A percentile compares a stretch with the other conserved stretches of the same genome.
Evolutionary conservation across 2,888 invertebrate species (phyloP).

Genomic region (Mamestra brassicae): DNA sequence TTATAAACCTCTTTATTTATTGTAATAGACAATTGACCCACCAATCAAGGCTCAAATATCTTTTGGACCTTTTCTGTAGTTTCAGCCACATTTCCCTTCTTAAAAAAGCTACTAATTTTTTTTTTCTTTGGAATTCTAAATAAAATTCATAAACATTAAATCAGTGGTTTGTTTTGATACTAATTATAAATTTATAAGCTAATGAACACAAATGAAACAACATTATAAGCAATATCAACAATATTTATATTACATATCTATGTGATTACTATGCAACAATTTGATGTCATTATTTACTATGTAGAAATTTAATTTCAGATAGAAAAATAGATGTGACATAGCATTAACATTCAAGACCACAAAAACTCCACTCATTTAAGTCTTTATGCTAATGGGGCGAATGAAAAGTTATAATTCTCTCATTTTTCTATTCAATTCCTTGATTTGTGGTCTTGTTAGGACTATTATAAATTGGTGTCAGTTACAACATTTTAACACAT

Average conservation of each 20-base stretch:
- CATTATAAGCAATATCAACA: constrained; percentile 89
- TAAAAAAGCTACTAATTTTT: not conserved
- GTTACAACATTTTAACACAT: constrained; percentile 58
- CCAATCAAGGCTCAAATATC: not conserved
- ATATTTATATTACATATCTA: constrained; percentile 87
- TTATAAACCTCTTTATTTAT: not conserved
- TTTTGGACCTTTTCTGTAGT: not conserved
- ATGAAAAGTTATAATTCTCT: constrained; percentile 53
- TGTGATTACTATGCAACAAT: constrained; percentile 83
- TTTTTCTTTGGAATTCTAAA: not conserved
- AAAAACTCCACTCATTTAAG: constrained; percentile 61
- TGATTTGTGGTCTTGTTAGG: constrained; percentile 79
- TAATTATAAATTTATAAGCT: not conserved
- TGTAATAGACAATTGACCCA: not conserved
- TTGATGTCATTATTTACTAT: constrained; percentile 74
- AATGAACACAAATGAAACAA: constrained; percentile 79
- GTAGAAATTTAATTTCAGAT: constrained; percentile 81
- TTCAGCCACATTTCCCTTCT: not conserved
- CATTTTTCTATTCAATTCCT: constrained; percentile 62
- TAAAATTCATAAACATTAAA: constrained; percentile 6
- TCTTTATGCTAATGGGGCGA: constrained; percentile 61
- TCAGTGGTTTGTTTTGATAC: constrained; percentile 8
- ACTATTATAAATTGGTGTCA: constrained; percentile 53
- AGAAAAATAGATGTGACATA: constrained; percentile 88
- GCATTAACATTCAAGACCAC: constrained; percentile 81